Base-by-base conservation (phyloP, 2,797 vertebrate genomes). In the Phoxinus dragarum region DNA sequence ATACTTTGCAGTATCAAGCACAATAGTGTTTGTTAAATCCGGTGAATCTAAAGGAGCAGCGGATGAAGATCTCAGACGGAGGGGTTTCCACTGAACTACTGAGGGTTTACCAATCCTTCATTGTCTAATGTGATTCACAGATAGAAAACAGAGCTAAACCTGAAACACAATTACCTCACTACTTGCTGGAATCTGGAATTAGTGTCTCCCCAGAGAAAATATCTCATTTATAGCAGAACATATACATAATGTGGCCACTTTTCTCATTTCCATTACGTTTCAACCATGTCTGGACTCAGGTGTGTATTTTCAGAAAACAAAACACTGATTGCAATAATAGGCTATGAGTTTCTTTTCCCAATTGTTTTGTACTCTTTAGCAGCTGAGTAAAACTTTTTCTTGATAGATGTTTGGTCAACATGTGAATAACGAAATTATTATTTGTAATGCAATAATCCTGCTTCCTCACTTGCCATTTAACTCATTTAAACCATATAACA, bases 101-200 rank as follows among this genome's bases (percentile, higher is more conserved):
- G 7, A 19, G 5, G 49, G 21, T 71, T 59, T 42, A 42, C n/a
- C 56, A 7, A 7, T 31, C 16, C 44, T 3, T 64, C 8, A 11
- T 9, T 12, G 56, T 36, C 56, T 64, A 34, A 14, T 16, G 59
- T 14, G 59, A 66, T 66, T 34, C 61, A 47, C 40, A 66, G 61
- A 80, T 0, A 80, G 59, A 78, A 80, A 77, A 77, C 54, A 27
- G 61, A 52, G 44, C 42, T 34, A 56, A 61, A 78, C 31, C 27
- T 44, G 52, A 34, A 73, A 67, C n/a, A 40, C 76, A 38, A 75
- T 86, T n/a, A 54, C 17, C 12, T 42, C 21, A 27, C 21, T 44
- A 67, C 79, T 77, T 47, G 73, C 72, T 86, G 31, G 21, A 77
- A 64, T 82, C 14, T 86, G 21, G 21, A 71, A 76, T 69, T 69